phyloP scores from a whole-genome alignment of 1,140 invertebrate species.

The Planococcus citri region DNA sequence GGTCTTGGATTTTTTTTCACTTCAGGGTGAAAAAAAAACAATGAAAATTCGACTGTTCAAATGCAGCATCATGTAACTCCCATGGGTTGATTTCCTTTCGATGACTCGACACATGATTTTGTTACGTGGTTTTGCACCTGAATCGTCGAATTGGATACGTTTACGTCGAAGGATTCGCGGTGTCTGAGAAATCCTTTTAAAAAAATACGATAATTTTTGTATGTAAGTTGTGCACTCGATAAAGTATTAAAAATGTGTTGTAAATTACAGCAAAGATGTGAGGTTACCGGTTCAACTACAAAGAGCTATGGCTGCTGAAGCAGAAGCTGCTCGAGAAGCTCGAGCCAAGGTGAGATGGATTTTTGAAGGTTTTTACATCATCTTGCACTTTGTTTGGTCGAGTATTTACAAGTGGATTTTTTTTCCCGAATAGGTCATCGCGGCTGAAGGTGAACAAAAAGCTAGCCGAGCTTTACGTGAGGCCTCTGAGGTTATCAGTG shows the following conservation, averaged over 20 bases:
- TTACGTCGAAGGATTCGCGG: not conserved
- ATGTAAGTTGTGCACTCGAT: not conserved
- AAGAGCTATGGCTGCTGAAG: slow-evolving; percentile 76
- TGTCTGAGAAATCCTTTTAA: no score
- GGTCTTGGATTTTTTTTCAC: not conserved
- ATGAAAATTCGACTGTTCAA: no score
- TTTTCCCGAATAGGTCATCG: slow-evolving; percentile 54
- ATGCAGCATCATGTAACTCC: no score
- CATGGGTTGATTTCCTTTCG: no score
- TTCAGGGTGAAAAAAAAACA: no score
- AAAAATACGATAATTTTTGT: no score
- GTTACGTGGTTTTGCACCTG: no score
- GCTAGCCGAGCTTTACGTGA: slow-evolving; percentile 76
- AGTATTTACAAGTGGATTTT: no score
- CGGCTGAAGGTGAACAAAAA: slow-evolving; percentile 71
- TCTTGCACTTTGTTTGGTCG: no score
- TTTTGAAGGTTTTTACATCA: no score
- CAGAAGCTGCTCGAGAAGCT: slow-evolving; percentile 64
- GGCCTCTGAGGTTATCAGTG: slow-evolving; percentile 75
- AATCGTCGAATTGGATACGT: no score
- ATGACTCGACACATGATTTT: no score
- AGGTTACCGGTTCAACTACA: slow-evolving; percentile 69
- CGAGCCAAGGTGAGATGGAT: slow-evolving; percentile 49
- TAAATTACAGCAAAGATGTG: slow-evolving; percentile 65
- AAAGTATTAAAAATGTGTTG: not conserved